phyloP scores from a whole-genome alignment of 2,888 invertebrate species.

The Nudaria mundana region DNA sequence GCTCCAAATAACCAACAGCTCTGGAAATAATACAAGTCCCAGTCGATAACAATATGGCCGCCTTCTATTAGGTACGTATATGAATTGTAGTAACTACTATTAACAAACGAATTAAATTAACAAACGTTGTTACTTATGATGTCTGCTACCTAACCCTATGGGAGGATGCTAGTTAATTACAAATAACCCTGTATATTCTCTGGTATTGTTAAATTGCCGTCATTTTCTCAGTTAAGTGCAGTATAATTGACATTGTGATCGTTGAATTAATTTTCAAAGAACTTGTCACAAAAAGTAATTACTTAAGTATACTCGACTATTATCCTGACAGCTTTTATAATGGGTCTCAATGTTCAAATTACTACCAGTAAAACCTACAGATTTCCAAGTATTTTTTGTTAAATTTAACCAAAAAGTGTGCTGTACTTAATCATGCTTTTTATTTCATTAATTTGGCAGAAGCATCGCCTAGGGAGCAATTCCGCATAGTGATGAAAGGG shows the following conservation, averaged over 20 bases:
- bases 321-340: not conserved
- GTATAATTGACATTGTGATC: not conserved
- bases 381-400: not conserved
- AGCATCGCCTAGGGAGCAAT: conserved; percentile 21
- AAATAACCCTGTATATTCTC: too few relatives aligned
- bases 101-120: too few relatives aligned
- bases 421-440: conserved; percentile 21
- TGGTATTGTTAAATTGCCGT: too few relatives aligned
- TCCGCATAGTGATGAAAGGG: conserved; percentile 17
- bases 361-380: not conserved
- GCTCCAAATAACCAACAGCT: too few relatives aligned
- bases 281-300: not conserved
- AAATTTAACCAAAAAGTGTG: not conserved
- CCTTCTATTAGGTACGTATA: too few relatives aligned
- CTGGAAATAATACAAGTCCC: too few relatives aligned
- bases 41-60: too few relatives aligned
- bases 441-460: conserved; percentile 27
- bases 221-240: not conserved
- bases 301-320: not conserved
- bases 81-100: too few relatives aligned
- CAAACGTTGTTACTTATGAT: too few relatives aligned
- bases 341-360: not conserved
- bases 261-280: not conserved
- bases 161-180: too few relatives aligned
- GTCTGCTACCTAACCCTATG: too few relatives aligned